Percentiles rank a stretch among this genome's conserved stretches.
Evolutionary conservation across 2,113 vertebrate genomes (phyloP).

Genomic region (Phocoena sinus): DNA sequence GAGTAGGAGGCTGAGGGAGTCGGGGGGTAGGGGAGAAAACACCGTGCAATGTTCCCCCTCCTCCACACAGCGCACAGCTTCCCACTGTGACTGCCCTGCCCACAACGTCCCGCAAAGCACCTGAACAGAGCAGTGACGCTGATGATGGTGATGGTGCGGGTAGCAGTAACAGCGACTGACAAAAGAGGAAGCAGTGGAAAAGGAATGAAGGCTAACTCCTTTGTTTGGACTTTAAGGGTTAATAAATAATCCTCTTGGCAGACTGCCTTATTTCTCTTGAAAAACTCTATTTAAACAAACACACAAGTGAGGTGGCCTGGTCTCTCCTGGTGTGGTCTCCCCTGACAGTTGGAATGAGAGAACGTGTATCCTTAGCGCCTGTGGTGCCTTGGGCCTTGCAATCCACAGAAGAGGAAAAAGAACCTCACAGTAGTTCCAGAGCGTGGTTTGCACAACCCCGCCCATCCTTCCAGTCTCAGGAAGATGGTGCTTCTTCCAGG

Average conservation of each 20-base stretch:
- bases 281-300: not conserved
- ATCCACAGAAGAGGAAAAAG: not conserved
- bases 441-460: fast-evolving
- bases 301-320: fast-evolving
- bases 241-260: not conserved
- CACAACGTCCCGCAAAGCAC: not conserved
- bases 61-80: not conserved
- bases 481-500: not conserved
- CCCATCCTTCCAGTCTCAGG: not conserved
- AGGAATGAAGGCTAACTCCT: not conserved
- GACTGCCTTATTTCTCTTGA: not conserved
- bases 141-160: not conserved
- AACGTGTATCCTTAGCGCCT: no score
- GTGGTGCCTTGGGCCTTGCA: not conserved
- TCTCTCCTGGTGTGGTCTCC: not conserved
- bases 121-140: not conserved
- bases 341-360: not conserved
- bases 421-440: fast-evolving
- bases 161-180: fast-evolving
- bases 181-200: not conserved
- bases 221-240: not conserved
- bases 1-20: not conserved
- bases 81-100: no score
- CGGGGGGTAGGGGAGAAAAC: fast-evolving
- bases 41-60: fast-evolving